These are phyloP conservation scores for Chaetops frenatus DNA, from an alignment of 2,113 vertebrate genomes.

Conservation along the genomic window DNA sequence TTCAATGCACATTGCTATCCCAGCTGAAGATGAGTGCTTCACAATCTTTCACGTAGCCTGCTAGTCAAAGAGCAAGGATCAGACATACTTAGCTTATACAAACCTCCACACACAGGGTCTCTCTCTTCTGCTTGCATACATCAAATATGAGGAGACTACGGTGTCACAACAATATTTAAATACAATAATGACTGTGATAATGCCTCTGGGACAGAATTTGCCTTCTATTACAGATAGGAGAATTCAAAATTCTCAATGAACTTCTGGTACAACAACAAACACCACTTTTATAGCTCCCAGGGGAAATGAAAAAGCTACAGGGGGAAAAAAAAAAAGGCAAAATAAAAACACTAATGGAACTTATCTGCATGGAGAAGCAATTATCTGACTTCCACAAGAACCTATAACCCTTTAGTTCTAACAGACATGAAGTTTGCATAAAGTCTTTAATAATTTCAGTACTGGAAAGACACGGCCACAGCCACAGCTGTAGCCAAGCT, in stretches of 20 bases:
- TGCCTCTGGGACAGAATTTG: constrained; percentile 34
- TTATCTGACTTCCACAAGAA: not conserved
- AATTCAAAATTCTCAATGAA: not conserved
- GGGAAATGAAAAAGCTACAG: not conserved
- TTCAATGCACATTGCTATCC: not conserved
- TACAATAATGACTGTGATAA: constrained; percentile 39
- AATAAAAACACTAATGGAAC: not conserved
- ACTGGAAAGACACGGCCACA: not conserved
- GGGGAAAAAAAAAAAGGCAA: not conserved
- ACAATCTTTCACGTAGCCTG: not conserved
- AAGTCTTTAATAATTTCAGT: not conserved
- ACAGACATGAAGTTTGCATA: not conserved
- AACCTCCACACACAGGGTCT: not conserved
- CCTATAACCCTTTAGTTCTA: not conserved
- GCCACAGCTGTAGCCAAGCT: not conserved
- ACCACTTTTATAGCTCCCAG: not conserved
- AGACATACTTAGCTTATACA: not conserved
- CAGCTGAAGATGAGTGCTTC: not conserved
- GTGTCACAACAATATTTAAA: constrained; percentile 55
- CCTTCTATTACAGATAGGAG: constrained; percentile 36
- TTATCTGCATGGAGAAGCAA: not conserved
- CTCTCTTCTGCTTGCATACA: constrained; percentile 19
- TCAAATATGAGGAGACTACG: not conserved
- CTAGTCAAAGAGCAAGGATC: not conserved
- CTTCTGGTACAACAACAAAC: not conserved